Conservation (phyloP, 2,113 vertebrate genomes). For the Dunckerocampus dactyliophorus region DNA sequence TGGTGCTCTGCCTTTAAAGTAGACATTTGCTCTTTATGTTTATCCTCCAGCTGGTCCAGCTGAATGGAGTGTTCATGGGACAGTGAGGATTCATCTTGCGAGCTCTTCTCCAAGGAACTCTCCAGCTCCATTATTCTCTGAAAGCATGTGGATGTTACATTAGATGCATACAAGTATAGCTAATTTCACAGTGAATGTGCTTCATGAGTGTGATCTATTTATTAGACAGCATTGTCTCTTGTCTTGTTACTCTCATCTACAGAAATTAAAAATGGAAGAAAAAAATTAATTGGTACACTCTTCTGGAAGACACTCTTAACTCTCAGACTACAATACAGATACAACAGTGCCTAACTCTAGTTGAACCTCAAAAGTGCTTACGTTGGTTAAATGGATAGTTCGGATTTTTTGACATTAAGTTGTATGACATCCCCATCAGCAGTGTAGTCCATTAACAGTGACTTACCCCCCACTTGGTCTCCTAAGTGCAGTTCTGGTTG, state of each 20-base stretch:
- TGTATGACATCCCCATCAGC: too few species aligned
- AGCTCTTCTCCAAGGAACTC: conserved; percentile 77
- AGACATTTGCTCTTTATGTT: conserved; percentile 75
- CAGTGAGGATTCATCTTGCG: conserved; percentile 66
- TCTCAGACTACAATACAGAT: background rate
- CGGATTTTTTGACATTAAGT: too few species aligned
- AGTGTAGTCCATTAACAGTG: too few species aligned
- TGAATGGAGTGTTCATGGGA: conserved; percentile 69
- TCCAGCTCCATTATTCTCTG: conserved; percentile 93
- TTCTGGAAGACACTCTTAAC: background rate
- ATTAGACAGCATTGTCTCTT: background rate
- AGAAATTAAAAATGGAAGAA: too few species aligned
- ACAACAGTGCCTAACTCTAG: background rate
- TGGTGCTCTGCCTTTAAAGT: conserved; percentile 75
- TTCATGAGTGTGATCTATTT: background rate
- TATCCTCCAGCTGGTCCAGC: conserved; percentile 77
- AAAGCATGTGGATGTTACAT: conserved; percentile 37
- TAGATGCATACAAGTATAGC: background rate
- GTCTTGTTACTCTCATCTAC: background rate
- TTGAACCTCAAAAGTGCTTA: too few species aligned
- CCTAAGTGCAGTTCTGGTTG: too few species aligned
- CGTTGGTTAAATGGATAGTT: too few species aligned
- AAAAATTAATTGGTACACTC: background rate
- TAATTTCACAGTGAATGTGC: background rate
- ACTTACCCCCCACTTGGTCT: too few species aligned